Evolutionary conservation across 2,888 invertebrate species (phyloP), one percentile per base, ranked within the genome.

Genomic region (Meiosimyza decipiens): DNA sequence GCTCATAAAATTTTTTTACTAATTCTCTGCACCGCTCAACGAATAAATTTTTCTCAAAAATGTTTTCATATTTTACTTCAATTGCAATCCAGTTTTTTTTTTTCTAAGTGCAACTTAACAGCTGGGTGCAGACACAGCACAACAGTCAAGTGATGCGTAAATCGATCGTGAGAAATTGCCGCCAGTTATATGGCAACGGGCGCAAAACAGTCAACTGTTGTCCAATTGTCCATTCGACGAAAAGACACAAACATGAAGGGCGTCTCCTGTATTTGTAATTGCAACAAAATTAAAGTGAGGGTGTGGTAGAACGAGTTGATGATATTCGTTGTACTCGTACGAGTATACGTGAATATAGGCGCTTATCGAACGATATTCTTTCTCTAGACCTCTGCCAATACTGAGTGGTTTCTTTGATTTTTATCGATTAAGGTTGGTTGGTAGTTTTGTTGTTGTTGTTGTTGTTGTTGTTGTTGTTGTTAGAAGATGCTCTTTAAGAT

Each of bases 161-260:
- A 74, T 77, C 75, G 75, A 76, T 73, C 75, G 78, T 78, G 78
- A 78, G 78, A 78, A 78, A 78, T 75, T 73, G 75, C 77, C 78
- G 73, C 73, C 72, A 73, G 71, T 73, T 73, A 72, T 73, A 74
- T 75, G 73, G 74, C 73, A 40, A 40, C 40, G 40, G 40, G 74
- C 75, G 74, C 55, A 60, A 60, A 71, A 72, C 67, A 68, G 71
- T 60, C 15, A 60, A 22, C 18, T 22, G 28, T 18, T 15, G 6
- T 60, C 28, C n/a, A 40, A 40, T 40, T 40, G 40, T 40, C 40
- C 40, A 40, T 40, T 40, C 40, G 12, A 63, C 67, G 50, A 68
- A 68, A 70, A 72, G 72, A 71, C 72, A 72, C 68, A 74, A 69
- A 54, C 70, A 72, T 66, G 59, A 60, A 71, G 73, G 66, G 67